Base-by-base conservation (phyloP, 35 echinoderm and acorn worm genomes). In the Apostichopus japonicus region DNA sequence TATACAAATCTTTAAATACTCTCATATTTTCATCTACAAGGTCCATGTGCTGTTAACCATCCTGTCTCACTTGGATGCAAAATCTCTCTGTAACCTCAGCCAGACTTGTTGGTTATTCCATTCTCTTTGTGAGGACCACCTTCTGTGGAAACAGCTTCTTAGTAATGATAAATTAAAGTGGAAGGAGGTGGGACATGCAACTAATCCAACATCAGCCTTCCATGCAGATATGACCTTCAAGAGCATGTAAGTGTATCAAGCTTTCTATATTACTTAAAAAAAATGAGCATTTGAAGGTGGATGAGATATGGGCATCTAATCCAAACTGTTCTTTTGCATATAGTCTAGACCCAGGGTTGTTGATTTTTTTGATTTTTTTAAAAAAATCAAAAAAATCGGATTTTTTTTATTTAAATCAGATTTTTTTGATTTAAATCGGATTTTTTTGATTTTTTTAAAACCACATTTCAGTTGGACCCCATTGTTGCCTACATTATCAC, bases 121-220 rank as follows among this genome's bases (percentile, higher is more conserved):
- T 72, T 93, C 87, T 77, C 92, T 98, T 15, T 96, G 94, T 77
- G 80, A 53, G 71, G 97, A 98, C 70, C 92, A 94, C 76, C 77
- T 96, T 13, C 93, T 98, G 1, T 98, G 97, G 97, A 91, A 91
- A 27, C 63, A 84, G 27, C 83, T 96, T 17, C 87, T 98, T 2
- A 79, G 93, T 16, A 98, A 87, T 24, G 97, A 98, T 77, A 96
- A 94, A 91, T 56, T 94, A 19, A 87, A 84, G 72, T 98, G 97
- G 97, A 84, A 75, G 2, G 93, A 94, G 54, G 91, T 98, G 33
- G 89, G 94, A 87, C 90, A 98, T 79, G 78, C 90, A 0, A 93
- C 93, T 81, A 93, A 96, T 91, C 97, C 97, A 9, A 61, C 94
- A 16, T 78, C 84, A 1, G 92, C 72, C 53, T 55, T 92, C 23